Evolutionary conservation across 2,888 invertebrate species (phyloP).

Genomic region (Lapara coniferarum): DNA sequence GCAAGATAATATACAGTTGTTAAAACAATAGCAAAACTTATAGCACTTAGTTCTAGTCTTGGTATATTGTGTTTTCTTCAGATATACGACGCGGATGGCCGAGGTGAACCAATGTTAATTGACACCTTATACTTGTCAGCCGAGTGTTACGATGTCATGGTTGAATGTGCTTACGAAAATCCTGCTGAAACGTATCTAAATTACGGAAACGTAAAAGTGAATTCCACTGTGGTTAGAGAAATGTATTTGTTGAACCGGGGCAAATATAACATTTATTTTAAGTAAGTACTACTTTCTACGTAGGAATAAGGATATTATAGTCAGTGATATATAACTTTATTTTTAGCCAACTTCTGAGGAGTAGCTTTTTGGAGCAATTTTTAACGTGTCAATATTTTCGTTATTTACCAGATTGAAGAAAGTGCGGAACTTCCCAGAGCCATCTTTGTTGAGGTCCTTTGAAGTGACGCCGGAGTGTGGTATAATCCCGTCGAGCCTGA

Average conservation of each 20-base stretch:
- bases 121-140: conserved; percentile 76
- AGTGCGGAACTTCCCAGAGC: conserved; percentile 75
- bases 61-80: conserved; percentile 45
- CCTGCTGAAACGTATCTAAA: conserved; percentile 73
- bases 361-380: too few species aligned
- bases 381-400: too few species aligned
- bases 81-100: conserved; percentile 72
- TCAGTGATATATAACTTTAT: too few species aligned
- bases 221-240: conserved; percentile 65
- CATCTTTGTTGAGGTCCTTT: conserved; percentile 65
- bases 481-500: conserved; percentile 58
- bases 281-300: conserved; percentile 56
- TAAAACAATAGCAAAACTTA: too few species aligned
- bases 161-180: conserved; percentile 80
- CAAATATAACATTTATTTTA: conserved; percentile 81
- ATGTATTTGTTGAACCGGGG: conserved; percentile 84
- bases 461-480: conserved; percentile 65
- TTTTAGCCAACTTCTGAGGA: too few species aligned
- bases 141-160: conserved; percentile 84
- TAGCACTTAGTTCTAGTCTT: not conserved
- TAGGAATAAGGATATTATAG: not conserved
- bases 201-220: conserved; percentile 84
- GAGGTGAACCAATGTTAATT: conserved; percentile 71
- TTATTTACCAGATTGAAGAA: conserved; percentile 63
- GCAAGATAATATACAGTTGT: too few species aligned